A percentile compares a stretch with the other conserved stretches of the same genome.
These are phyloP conservation scores for Drosophila pullipes DNA, from an alignment of 2,888 invertebrate species.

Conservation along the genomic window DNA sequence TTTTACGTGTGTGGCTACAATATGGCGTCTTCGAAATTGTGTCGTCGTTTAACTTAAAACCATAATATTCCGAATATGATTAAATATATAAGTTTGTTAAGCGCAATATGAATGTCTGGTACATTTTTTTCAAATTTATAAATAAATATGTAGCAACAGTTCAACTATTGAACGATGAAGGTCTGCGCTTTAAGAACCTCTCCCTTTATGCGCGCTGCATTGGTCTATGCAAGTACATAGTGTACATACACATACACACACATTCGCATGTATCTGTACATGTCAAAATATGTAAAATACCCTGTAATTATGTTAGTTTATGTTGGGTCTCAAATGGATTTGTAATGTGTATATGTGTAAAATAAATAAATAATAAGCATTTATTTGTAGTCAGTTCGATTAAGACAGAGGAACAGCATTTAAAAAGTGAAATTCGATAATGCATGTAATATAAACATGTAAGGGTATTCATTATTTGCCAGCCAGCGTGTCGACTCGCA, in stretches of 20 bases:
- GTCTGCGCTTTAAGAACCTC: conserved; percentile 20
- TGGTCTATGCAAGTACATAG: conserved; percentile 52
- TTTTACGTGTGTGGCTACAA: conserved; percentile 59
- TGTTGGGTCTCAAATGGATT: background rate
- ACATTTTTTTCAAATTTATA: conserved; percentile 11
- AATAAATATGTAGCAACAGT: conserved; percentile 20
- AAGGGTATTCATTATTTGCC: background rate
- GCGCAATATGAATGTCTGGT: background rate
- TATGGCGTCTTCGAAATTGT: conserved; percentile 77
- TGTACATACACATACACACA: background rate
- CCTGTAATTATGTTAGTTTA: background rate
- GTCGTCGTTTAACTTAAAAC: conserved; percentile 69
- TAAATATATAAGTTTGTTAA: conserved; percentile 28
- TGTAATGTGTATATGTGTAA: background rate
- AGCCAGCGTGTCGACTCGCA: background rate
- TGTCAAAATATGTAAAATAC: conserved; percentile 2
- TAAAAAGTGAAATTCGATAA: background rate
- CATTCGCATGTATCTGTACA: background rate
- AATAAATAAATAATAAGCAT: background rate
- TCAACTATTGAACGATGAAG: conserved; percentile 1
- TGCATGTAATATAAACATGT: background rate
- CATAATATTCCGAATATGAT: conserved; percentile 44
- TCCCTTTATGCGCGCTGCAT: conserved; percentile 53
- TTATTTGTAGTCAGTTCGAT: background rate
- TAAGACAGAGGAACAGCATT: background rate